Evolutionary conservation across 2,888 invertebrate genomes (phyloP).

Genomic region (Dasypogon diadema): DNA sequence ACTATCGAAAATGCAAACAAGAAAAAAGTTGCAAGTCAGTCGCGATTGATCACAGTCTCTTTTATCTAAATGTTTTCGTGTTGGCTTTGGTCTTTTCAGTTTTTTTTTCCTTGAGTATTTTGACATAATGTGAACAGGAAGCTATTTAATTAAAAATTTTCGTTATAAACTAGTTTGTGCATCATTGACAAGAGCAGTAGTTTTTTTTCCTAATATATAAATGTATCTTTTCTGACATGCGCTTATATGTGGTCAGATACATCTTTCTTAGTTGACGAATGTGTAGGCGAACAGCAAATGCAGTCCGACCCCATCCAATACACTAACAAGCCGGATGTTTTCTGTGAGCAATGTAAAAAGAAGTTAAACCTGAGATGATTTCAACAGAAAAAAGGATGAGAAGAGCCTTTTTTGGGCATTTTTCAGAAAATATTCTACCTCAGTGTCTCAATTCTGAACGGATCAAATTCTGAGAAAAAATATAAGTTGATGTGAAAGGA

Average conservation of each 20-base stretch:
- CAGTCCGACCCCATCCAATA: neutral
- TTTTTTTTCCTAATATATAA: neutral
- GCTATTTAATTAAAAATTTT: conserved; percentile 3
- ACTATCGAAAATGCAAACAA: conserved; percentile 25
- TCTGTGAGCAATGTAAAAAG: neutral
- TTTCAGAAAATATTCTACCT: conserved; percentile 24
- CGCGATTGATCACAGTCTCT: conserved; percentile 28
- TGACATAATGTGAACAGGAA: conserved; percentile 30
- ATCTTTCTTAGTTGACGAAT: neutral
- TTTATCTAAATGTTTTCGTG: conserved; percentile 23
- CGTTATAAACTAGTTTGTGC: conserved; percentile 25
- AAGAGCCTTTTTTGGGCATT: neutral
- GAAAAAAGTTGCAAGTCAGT: conserved; percentile 19
- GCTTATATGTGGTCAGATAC: neutral
- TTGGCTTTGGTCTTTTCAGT: neutral
- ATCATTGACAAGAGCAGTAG: neutral
- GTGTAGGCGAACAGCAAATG: conserved; percentile 1
- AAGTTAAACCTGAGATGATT: conserved; percentile 35
- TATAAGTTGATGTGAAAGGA: neutral
- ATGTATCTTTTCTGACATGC: neutral
- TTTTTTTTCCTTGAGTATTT: neutral
- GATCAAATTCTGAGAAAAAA: conserved; percentile 34
- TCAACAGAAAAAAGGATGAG: neutral
- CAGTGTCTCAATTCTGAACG: conserved; percentile 22
- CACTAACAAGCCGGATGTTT: conserved; percentile 17